Percentiles rank a stretch among this genome's conserved stretches.
phyloP scores from a whole-genome alignment of 1,140 invertebrate species.

The Leptonema lineaticorne region DNA sequence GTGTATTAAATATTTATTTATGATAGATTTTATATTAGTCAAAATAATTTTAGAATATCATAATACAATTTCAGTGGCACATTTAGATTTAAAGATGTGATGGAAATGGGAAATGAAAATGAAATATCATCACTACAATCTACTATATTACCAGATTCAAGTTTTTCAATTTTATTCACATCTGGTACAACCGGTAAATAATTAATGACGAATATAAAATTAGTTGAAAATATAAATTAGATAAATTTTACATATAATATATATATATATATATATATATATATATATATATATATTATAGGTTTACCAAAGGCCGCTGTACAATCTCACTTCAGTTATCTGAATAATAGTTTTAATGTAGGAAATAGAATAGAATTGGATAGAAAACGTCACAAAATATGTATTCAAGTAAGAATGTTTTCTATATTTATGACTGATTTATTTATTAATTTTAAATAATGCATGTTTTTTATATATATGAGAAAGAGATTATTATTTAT shows the following conservation, averaged over 20 bases:
- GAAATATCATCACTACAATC: constrained; percentile 20
- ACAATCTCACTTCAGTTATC: constrained; percentile 72
- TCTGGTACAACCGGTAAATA: constrained; percentile 62
- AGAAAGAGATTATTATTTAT: not conserved
- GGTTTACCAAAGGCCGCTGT: constrained; percentile 75
- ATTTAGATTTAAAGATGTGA: constrained; percentile 28
- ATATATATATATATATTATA: constrained; percentile 19
- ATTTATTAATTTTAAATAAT: not conserved
- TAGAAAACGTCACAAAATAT: constrained; percentile 47
- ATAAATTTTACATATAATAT: constrained; percentile 19
- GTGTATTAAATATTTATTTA: constrained; percentile 40
- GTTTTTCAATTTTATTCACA: constrained; percentile 79
- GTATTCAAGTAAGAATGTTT: constrained; percentile 29
- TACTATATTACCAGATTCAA: constrained; percentile 61
- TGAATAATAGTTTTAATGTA: constrained; percentile 76
- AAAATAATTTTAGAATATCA: not conserved
- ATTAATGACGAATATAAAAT: not conserved
- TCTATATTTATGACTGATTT: not conserved
- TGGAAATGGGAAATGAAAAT: constrained; percentile 19
- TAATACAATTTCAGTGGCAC: constrained; percentile 33
- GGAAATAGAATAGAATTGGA: constrained; percentile 58
- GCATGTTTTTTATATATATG: not conserved
- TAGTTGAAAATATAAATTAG: not conserved
- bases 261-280: too few species aligned
- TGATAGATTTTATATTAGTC: not conserved